phyloP scores from a whole-genome alignment of 2,113 vertebrate species.

The Brienomyrus brachyistius region DNA sequence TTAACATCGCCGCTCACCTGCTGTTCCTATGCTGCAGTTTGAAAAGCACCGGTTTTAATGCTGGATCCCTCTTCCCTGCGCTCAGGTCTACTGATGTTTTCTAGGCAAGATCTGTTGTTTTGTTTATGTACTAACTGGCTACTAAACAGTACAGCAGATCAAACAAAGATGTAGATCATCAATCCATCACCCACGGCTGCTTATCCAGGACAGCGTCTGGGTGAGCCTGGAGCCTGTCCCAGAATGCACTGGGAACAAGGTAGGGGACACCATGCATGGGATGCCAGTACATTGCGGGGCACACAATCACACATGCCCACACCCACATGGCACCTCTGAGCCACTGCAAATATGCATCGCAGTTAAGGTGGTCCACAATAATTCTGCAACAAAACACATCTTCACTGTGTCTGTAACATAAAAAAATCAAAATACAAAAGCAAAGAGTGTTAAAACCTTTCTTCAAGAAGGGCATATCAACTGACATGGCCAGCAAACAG shows the following conservation, averaged over 20 bases:
- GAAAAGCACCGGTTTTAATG: neutral
- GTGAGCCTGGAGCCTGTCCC: neutral
- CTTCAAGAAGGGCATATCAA: too few species aligned
- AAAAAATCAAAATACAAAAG: neutral
- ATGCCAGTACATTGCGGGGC: neutral
- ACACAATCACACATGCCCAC: neutral
- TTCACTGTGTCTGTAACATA: neutral
- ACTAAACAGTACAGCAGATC: neutral
- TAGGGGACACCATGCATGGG: neutral
- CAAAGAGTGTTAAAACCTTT: too few species aligned
- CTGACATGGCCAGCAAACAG: too few species aligned
- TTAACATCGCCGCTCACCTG: neutral
- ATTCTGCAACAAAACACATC: neutral
- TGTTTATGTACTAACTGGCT: neutral
- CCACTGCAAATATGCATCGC: neutral
- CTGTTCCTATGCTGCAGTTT: neutral
- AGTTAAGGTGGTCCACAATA: neutral
- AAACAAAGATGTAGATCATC: neutral
- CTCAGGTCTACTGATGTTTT: neutral
- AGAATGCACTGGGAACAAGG: neutral
- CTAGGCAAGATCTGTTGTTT: neutral
- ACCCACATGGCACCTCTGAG: neutral
- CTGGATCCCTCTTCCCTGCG: neutral
- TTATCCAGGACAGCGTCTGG: neutral
- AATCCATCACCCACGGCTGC: neutral